phyloP scores from a whole-genome alignment of 2,113 vertebrate genomes.

The Herpetotheres cachinnans region DNA sequence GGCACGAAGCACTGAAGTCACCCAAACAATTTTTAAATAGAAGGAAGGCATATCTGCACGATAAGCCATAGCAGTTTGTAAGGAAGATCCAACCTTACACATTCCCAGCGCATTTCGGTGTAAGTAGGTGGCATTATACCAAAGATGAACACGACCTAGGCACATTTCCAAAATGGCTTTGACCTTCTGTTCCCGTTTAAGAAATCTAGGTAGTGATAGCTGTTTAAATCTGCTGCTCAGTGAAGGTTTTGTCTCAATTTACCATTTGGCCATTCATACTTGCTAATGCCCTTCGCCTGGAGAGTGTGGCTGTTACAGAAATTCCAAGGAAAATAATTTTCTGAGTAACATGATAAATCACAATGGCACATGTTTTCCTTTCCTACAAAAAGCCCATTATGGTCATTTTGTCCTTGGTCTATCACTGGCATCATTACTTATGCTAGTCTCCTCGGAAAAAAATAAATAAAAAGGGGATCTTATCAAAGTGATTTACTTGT shows the following conservation, averaged over 20 bases:
- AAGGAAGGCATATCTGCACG: not conserved
- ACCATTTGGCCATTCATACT: not conserved
- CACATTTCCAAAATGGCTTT: slow-evolving; percentile 9
- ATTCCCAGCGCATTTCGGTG: not conserved
- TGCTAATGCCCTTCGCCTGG: not conserved
- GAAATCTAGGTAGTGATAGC: not conserved
- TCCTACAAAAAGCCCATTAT: slow-evolving; percentile 57
- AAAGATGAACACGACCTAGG: not conserved
- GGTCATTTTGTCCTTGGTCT: slow-evolving; percentile 72
- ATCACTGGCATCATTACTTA: slow-evolving; percentile 69
- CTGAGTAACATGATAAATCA: slow-evolving; percentile 44
- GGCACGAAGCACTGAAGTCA: slow-evolving; percentile 7
- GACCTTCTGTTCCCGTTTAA: not conserved
- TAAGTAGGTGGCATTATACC: slow-evolving; percentile 36
- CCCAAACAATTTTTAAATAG: slow-evolving; percentile 39
- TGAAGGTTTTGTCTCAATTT: not conserved
- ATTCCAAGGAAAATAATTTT: slow-evolving; percentile 47
- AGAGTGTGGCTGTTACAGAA: not conserved
- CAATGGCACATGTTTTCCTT: slow-evolving; percentile 26
- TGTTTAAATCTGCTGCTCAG: not conserved
- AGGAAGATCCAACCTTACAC: slow-evolving; percentile 32
- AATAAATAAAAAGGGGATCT: slow-evolving; percentile 58
- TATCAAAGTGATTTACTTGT: slow-evolving; percentile 79
- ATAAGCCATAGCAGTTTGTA: slow-evolving; percentile 8
- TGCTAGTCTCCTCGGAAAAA: slow-evolving; percentile 52